Percentiles rank a stretch among this genome's conserved stretches.
phyloP scores from a whole-genome alignment of 2,888 invertebrate genomes.

The Ectemnius cavifrons region DNA sequence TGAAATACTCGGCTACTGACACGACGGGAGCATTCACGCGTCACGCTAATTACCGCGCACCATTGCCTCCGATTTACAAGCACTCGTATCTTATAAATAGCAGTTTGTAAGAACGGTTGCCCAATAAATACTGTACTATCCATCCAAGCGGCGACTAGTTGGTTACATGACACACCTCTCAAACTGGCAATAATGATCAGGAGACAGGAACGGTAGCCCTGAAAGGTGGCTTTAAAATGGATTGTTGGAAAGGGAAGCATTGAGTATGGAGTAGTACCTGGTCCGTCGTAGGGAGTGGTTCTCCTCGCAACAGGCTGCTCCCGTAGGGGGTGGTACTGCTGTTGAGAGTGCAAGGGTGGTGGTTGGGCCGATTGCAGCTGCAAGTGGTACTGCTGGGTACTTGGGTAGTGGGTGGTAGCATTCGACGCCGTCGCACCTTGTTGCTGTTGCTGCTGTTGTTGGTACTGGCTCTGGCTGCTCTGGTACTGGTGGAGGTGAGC shows the following conservation, averaged over 20 bases:
- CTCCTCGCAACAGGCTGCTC: constrained; percentile 53
- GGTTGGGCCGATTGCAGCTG: constrained; percentile 66
- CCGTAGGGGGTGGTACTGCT: constrained; percentile 59
- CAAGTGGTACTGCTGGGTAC: constrained; percentile 64
- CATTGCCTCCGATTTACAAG: too few relatives aligned
- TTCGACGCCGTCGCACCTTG: constrained; percentile 47
- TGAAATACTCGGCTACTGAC: too few relatives aligned
- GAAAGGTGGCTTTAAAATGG: too few relatives aligned
- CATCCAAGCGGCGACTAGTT: too few relatives aligned
- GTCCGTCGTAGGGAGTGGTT: constrained; percentile 55
- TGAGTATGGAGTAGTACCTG: constrained; percentile 56
- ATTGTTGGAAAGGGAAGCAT: not conserved
- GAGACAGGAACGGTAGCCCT: too few relatives aligned
- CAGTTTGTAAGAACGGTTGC: too few relatives aligned
- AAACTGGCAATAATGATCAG: too few relatives aligned
- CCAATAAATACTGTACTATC: too few relatives aligned
- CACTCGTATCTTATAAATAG: too few relatives aligned
- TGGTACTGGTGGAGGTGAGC: constrained; percentile 59
- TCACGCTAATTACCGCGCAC: too few relatives aligned
- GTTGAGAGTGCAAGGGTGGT: constrained; percentile 67
- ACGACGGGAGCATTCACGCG: too few relatives aligned
- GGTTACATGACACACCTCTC: too few relatives aligned
- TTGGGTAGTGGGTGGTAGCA: constrained; percentile 54
- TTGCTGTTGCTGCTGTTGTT: constrained; percentile 49
- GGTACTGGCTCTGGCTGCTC: constrained; percentile 52